Evolutionary conservation across 2,797 vertebrate species (phyloP).

Genomic region (Pagetopsis macropterus): DNA sequence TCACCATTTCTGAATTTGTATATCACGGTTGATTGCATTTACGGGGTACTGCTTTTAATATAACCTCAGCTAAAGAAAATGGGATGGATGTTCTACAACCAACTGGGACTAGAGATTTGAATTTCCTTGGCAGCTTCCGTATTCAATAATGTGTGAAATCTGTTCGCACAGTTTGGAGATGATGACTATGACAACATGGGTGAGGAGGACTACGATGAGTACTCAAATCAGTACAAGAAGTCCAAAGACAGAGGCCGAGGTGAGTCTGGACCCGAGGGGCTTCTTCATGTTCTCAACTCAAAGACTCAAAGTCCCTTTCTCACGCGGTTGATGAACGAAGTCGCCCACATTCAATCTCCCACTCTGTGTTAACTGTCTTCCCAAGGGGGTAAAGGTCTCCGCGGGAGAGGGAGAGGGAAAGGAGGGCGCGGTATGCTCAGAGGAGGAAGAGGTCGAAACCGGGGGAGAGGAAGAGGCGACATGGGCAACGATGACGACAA

Average conservation of each 20-base stretch:
- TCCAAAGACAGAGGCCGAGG: constrained; percentile 90
- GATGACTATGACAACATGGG: constrained; percentile 89
- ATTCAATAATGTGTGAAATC: background rate
- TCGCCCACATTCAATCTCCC: background rate
- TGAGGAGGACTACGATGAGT: constrained; percentile 92
- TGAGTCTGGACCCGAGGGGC: constrained; percentile 47
- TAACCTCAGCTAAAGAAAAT: too few species aligned
- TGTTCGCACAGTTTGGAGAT: constrained; percentile 72
- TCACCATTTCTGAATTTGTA: too few species aligned
- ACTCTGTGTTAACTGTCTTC: background rate
- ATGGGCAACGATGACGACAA: constrained; percentile 85
- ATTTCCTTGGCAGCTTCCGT: too few species aligned
- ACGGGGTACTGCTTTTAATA: too few species aligned
- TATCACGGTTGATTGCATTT: too few species aligned
- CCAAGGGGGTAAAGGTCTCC: constrained; percentile 81
- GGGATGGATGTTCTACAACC: too few species aligned
- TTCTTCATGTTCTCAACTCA: background rate
- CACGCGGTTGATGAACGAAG: background rate
- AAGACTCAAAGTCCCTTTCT: background rate
- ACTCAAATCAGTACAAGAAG: constrained; percentile 90
- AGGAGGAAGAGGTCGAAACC: constrained; percentile 78
- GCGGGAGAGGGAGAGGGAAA: constrained; percentile 81
- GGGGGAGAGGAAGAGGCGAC: constrained; percentile 85
- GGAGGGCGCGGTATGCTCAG: constrained; percentile 82
- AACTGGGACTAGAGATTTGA: too few species aligned